Evolutionary conservation across 2,888 invertebrate genomes (phyloP).

Genomic region (Odontocolon sp.): DNA sequence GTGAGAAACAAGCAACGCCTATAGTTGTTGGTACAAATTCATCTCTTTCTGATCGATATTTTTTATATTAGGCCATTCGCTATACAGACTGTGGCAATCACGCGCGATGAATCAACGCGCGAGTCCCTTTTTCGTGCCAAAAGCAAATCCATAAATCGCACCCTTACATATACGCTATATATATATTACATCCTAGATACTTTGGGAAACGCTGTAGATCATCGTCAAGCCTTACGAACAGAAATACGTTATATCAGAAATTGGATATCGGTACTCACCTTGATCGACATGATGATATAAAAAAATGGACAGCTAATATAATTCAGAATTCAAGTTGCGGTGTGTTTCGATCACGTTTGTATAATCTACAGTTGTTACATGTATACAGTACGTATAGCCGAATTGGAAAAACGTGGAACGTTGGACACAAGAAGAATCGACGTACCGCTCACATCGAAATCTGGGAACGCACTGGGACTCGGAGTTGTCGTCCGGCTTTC

Average conservation of each 20-base stretch:
- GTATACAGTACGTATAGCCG: neutral
- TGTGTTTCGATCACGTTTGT: neutral
- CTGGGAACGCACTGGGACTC: constrained; percentile 73
- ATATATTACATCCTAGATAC: neutral
- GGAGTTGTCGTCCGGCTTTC: constrained; percentile 58
- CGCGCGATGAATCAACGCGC: neutral
- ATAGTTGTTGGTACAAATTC: no score
- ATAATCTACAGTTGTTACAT: no score
- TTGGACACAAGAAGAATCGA: neutral
- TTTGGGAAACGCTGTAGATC: neutral
- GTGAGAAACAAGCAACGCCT: no score
- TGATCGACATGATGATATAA: constrained; percentile 48
- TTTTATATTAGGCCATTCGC: no score
- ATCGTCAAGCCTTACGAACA: neutral
- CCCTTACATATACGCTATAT: neutral
- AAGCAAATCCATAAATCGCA: constrained; percentile 41
- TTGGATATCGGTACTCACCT: no score
- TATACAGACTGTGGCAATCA: no score
- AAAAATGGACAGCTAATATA: neutral
- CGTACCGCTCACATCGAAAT: constrained; percentile 71
- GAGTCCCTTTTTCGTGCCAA: constrained; percentile 5
- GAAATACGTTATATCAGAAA: neutral
- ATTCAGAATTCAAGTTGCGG: neutral
- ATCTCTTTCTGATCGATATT: no score
- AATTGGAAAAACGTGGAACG: neutral